Evolutionary conservation across 2,113 vertebrate species (phyloP).

Genomic region (Mesoclemmys tuberculata): DNA sequence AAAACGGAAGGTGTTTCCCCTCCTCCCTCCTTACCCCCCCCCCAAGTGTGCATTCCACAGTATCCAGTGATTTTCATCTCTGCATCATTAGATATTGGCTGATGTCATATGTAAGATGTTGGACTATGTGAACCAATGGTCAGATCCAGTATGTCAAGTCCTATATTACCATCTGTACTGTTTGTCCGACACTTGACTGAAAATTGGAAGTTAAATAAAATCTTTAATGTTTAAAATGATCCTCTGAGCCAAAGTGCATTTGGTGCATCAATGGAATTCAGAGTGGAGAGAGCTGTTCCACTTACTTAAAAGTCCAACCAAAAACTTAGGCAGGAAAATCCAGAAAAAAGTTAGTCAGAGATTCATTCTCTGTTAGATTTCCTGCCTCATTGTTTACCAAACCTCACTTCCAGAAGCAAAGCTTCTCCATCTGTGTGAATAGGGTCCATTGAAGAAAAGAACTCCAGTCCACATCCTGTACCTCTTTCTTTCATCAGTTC

Average conservation of each 20-base stretch:
- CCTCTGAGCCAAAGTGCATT: neutral
- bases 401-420: neutral
- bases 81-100: neutral
- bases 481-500: neutral
- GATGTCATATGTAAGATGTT: neutral
- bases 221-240: neutral
- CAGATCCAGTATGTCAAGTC: neutral
- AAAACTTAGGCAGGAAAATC: neutral
- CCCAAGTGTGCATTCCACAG: neutral
- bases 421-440: neutral
- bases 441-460: neutral
- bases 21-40: too few relatives aligned
- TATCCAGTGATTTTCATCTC: neutral
- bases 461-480: neutral
- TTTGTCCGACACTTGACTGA: neutral
- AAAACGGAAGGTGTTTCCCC: slow-evolving; percentile 9
- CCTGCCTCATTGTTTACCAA: neutral
- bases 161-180: neutral
- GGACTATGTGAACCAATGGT: neutral
- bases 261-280: neutral
- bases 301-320: neutral
- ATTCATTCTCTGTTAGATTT: neutral
- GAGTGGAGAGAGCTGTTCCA: neutral
- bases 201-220: neutral
- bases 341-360: neutral